Conservation (phyloP, 2,888 invertebrate genomes). For the Bruchidius siliquastri region DNA sequence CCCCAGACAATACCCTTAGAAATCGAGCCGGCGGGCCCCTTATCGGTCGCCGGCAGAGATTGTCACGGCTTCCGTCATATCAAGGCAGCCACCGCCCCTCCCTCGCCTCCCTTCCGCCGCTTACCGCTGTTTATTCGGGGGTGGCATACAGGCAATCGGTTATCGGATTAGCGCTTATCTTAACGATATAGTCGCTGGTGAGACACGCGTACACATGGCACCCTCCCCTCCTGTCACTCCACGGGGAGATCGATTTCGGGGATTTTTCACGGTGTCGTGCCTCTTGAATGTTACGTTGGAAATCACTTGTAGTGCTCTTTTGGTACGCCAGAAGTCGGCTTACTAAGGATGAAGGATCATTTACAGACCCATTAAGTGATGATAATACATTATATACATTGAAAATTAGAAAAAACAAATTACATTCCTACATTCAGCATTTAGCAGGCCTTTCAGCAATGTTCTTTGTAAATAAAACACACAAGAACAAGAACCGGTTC, state of each 20-base stretch:
- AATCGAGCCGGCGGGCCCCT: constrained; percentile 25
- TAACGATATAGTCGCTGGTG: constrained; percentile 47
- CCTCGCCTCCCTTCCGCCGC: neutral
- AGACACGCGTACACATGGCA: constrained; percentile 37
- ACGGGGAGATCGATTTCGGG: neutral
- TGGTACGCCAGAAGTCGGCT: neutral
- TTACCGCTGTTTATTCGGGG: constrained; percentile 42
- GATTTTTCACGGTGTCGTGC: neutral
- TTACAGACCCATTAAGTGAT: too few relatives aligned
- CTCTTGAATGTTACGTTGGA: neutral
- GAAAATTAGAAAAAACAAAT: too few relatives aligned
- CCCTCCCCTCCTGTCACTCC: neutral
- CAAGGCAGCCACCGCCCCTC: constrained; percentile 18
- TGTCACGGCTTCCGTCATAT: constrained; percentile 47
- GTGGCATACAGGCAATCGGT: constrained; percentile 43
- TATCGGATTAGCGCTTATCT: constrained; percentile 50
- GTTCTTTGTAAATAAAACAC: too few relatives aligned
- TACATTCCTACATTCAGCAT: too few relatives aligned
- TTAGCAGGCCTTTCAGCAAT: too few relatives aligned
- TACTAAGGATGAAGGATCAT: too few relatives aligned
- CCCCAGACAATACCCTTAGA: constrained; percentile 10
- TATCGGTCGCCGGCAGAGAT: constrained; percentile 48
- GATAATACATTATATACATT: too few relatives aligned
- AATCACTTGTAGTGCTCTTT: neutral
- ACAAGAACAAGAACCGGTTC: too few relatives aligned